Evolutionary conservation across 2,888 invertebrate genomes (phyloP), one percentile per base, ranked within the genome.

Genomic region (Exephanes ischioxanthus): DNA sequence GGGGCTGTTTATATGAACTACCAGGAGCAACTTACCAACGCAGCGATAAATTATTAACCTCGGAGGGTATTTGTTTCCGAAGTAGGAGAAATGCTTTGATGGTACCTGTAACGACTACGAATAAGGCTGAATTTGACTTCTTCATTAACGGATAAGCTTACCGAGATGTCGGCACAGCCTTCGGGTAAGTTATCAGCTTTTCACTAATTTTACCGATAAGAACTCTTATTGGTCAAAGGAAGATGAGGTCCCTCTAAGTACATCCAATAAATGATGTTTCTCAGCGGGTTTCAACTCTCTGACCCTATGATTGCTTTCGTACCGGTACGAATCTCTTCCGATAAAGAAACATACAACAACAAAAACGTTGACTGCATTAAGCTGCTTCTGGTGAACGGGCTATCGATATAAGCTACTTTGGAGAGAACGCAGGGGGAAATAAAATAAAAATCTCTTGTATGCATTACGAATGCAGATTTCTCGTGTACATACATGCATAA

Each of bases 401-500:
- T 68, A 14, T 5, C 19, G 26, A 45, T 22, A 45, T 22, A 22
- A 41, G 22, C 2, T 19, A 51, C 66, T 51, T 5, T 76, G 6
- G 19, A 76, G 16, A 51, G 51, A 37, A 19, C 30, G 3, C 75
- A 6, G 14, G 30, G 63, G 51, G 33, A 51, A 26, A 26, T 41
- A 26, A 58, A 58, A 58, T 58, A 9, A 48, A 4, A 48, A 26
- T 58, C 51, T 37, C 30, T n/a, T 48, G 30, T 33, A 75, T 33
- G 33, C 30, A 45, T 58, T 45, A 16, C 45, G 9, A 16, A 73
- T 73, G 73, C 58, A 73, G 45, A 73, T 73, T 73, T 61, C 73
- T 61, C 41, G 61, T 73, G 30, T 61, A 73, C 61, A 48, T 61
- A 41, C 61, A 48, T 16, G 45, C 45, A 48, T 48, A 48, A 16